Percentiles rank a stretch among this genome's conserved stretches.
Evolutionary conservation across 2,888 invertebrate species (phyloP).

Genomic region (Steromphala cineraria): DNA sequence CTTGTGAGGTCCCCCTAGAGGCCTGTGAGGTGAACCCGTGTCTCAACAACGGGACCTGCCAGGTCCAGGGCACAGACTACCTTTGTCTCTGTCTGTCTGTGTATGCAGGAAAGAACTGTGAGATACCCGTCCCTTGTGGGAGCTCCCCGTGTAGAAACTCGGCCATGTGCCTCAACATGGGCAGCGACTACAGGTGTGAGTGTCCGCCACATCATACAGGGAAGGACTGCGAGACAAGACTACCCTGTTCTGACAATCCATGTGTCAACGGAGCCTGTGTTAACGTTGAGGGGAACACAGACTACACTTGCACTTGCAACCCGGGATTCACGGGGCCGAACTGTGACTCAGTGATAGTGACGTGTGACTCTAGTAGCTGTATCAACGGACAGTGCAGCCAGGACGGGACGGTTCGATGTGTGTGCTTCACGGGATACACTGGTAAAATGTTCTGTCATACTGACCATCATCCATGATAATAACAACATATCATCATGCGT

Average conservation of each 20-base stretch:
- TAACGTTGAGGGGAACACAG: neutral
- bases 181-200: constrained; percentile 26
- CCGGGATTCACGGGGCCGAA: constrained; percentile 35
- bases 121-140: constrained; percentile 44
- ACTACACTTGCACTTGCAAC: constrained; percentile 40
- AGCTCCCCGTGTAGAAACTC: constrained; percentile 54
- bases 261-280: constrained; percentile 48
- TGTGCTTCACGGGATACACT: constrained; percentile 58
- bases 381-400: constrained; percentile 59
- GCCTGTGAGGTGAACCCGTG: constrained; percentile 36
- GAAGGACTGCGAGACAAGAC: constrained; percentile 30
- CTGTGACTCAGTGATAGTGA: constrained; percentile 36
- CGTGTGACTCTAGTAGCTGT: constrained; percentile 56
- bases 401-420: constrained; percentile 46
- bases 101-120: constrained; percentile 51
- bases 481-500: too few species aligned
- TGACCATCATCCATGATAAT: too few species aligned
- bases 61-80: neutral
- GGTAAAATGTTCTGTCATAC: constrained; percentile 40
- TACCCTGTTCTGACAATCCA: constrained; percentile 45
- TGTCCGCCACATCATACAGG: constrained; percentile 40
- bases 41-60: constrained; percentile 36
- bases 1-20: constrained; percentile 37
- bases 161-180: constrained; percentile 41
- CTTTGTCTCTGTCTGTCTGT: constrained; percentile 40